Conservation (phyloP, 2,113 vertebrate species). For the Panthera tigris region DNA sequence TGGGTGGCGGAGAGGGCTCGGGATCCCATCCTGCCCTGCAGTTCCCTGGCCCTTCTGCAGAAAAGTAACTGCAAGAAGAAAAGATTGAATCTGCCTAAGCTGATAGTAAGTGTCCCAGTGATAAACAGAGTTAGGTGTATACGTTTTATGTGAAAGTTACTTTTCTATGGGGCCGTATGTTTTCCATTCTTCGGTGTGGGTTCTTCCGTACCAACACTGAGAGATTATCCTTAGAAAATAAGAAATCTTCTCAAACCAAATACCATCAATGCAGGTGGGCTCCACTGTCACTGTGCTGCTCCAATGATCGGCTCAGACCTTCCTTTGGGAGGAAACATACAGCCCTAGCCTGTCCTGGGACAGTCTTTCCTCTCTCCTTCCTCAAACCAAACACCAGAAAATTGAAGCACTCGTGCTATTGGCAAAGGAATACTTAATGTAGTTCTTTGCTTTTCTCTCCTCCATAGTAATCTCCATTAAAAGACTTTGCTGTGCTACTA, state of each 20-base stretch:
- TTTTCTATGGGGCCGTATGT: background rate
- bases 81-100: background rate
- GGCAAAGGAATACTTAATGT: slow-evolving; percentile 73
- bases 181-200: background rate
- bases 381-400: slow-evolving; percentile 66
- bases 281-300: slow-evolving; percentile 74
- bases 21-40: background rate
- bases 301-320: background rate
- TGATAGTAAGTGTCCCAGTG: background rate
- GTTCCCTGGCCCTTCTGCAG: background rate
- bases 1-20: background rate
- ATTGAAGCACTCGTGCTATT: slow-evolving; percentile 62
- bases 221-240: background rate
- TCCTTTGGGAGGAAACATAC: background rate
- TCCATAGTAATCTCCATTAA: slow-evolving; percentile 80
- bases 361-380: slow-evolving; percentile 57
- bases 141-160: background rate
- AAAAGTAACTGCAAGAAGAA: background rate
- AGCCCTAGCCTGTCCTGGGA: slow-evolving; percentile 56
- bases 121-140: background rate
- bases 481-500: slow-evolving; percentile 79
- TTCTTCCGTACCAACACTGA: background rate
- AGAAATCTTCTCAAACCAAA: background rate
- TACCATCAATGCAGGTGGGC: background rate
- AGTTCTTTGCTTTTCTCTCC: slow-evolving; percentile 87